Evolutionary conservation across 1,140 invertebrate genomes (phyloP).

Genomic region (Drosophila rhopaloa): DNA sequence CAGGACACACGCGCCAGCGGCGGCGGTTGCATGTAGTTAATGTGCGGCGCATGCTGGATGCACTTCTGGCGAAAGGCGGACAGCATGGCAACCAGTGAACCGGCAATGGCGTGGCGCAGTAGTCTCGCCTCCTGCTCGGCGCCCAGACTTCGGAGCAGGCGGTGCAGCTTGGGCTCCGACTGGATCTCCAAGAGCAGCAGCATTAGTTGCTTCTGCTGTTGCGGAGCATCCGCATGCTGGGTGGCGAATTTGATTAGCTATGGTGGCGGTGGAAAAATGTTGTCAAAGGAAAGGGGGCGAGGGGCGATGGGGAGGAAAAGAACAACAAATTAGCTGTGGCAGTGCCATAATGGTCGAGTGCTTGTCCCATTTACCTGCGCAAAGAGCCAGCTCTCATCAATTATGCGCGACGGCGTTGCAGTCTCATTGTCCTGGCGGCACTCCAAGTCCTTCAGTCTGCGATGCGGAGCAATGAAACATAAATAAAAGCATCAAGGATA

Average conservation of each 20-base stretch:
- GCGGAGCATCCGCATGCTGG: slow-evolving; percentile 64
- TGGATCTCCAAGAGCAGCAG: slow-evolving; percentile 75
- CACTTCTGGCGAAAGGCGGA: slow-evolving; percentile 74
- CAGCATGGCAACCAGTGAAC: slow-evolving; percentile 71
- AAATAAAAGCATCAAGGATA: slow-evolving; percentile 52
- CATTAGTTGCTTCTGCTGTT: slow-evolving; percentile 72
- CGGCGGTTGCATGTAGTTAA: slow-evolving; percentile 82
- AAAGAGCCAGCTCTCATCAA: slow-evolving; percentile 84
- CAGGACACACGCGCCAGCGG: slow-evolving; percentile 73
- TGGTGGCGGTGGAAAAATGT: slow-evolving; percentile 1
- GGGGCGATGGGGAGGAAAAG: slow-evolving; percentile 1
- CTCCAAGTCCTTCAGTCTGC: slow-evolving; percentile 70
- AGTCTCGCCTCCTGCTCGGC: slow-evolving; percentile 65
- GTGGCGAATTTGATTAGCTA: slow-evolving; percentile 84
- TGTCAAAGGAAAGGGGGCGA: slow-evolving; percentile 10
- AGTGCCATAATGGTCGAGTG: slow-evolving; percentile 42
- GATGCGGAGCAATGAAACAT: slow-evolving; percentile 50
- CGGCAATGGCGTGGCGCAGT: slow-evolving; percentile 60
- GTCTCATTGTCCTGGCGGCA: slow-evolving; percentile 56
- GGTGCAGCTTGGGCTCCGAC: slow-evolving; percentile 78
- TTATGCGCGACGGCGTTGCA: slow-evolving; percentile 70
- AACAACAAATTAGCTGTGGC: slow-evolving; percentile 58
- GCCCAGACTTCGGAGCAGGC: slow-evolving; percentile 62
- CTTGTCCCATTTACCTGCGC: slow-evolving; percentile 73
- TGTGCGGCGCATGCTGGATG: slow-evolving; percentile 83